Base-by-base conservation (phyloP, 2,113 vertebrate species). In the Cichladusa arquata region DNA sequence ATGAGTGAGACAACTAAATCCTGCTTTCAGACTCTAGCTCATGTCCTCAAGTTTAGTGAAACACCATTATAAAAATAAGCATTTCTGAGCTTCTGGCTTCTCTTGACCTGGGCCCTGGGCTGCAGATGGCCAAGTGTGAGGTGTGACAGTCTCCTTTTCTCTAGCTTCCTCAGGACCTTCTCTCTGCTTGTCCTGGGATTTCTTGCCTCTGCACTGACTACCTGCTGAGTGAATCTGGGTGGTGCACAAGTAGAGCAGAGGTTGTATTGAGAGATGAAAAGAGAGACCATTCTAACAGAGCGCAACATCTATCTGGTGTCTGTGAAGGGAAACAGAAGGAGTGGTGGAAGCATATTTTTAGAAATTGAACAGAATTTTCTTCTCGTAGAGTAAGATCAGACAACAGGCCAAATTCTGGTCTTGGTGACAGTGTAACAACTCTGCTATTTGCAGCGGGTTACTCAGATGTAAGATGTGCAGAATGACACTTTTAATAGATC, bases 81-180 rank as follows among this genome's bases (percentile, higher is more conserved):
- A 34, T 91, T 93, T 96, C 53, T 73, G 76, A 86, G 57, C 66
- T 88, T 58, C 77, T 81, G 45, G 45, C 57, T 94, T 95, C 78
- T 88, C 73, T 81, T 6, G 26, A 54, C 81, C 40, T 87, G 71
- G 62, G 36, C 90, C 26, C 93, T 73, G 83, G 78, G 31, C 40
- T 78, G 50, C 58, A 76, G 60, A 71, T 66, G 82, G 73, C 74
- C 86, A 70, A 81, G 38, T 33, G 33, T 88, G 83, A 88, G 44
- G 40, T 10, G 3, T 73, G 45, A 71, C 33, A 56, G 40, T 78
- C 82, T 95, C 45, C 47, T 84, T 81, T 56, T 34, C 81, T 88
- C 72, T 79, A 50, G 58, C 44, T 60, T 82, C n/a, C 66, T 70
- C 44, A 26, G 91, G 50, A 79, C 20, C 22, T 73, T 93, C 54